Base-by-base conservation (phyloP, 2,888 invertebrate genomes). In the Isoperla grammatica region DNA sequence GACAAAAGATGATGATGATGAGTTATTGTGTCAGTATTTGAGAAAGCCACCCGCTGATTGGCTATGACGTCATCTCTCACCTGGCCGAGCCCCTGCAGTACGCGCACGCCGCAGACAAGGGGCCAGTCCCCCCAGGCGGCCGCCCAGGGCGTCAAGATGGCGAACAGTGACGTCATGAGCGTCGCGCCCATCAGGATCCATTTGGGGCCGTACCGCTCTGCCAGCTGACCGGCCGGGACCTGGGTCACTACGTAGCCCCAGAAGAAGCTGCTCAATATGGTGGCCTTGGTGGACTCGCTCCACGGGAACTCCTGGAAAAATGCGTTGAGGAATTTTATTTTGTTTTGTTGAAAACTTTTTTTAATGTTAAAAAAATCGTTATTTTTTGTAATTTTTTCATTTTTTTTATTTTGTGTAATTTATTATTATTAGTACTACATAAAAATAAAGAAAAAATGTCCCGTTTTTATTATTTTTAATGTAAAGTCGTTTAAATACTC, bases 241-340 rank as follows among this genome's bases (percentile, higher is more conserved):
- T 90, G 90, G 20, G 86, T 82, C 8, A 85, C 66, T 1, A 87
- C 79, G 70, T 90, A 90, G 1, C 90, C 90, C 87, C 87, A 87
- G 72, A 89, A 88, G 68, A 86, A 87, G 0, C 86, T 81, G 39
- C 85, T 83, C 11, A 85, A 69, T 1, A 86, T 73, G 60, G 83
- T 68, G 0, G 83, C 82, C 67, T 81, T 81, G 0, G 78, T 76
- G 46, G 73, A 70, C 42, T 76, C 73, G 42, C 76, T 71, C 87
- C 87, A 87, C 3, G 77, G 67, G 65, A 79, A 84, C 23, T 78
- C 76, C 86, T 87, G 69, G 4, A 68, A 60, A 54, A 57, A 60
- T 3, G 42, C 5, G 29, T 29, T 6, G 29, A 29, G 29, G 4
- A 8, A 29, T n/a, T n/a, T n/a, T n/a, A n/a, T n/a, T n/a, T n/a